These are phyloP conservation scores for Anhinga rufa DNA, from an alignment of 2,113 vertebrate species.

Conservation along the genomic window DNA sequence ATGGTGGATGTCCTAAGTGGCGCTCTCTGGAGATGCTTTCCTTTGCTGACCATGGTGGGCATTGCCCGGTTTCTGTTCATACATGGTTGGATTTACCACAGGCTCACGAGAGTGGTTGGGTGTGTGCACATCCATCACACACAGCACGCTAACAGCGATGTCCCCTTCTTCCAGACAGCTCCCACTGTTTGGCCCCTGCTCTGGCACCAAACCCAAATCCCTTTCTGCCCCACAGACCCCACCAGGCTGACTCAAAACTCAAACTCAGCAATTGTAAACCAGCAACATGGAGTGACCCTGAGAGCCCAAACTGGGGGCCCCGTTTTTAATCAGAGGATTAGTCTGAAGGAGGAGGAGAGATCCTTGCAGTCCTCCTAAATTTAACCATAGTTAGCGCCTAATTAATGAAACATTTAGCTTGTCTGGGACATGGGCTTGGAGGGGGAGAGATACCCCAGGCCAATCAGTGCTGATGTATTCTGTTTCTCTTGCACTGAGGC, in stretches of 20 bases:
- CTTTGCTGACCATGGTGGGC: not conserved
- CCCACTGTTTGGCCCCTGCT: not conserved
- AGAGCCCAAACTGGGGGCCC: not conserved
- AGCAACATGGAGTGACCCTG: not conserved
- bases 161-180: not conserved
- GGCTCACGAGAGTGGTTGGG: rapidly evolving
- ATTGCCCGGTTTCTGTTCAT: not conserved
- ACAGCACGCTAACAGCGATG: rapidly evolving
- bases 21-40: not conserved
- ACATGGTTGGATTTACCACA: rapidly evolving
- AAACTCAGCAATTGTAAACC: not conserved
- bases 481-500: conserved; percentile 36
- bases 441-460: conserved; percentile 25
- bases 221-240: not conserved
- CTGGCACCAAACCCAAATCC: not conserved
- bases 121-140: not conserved
- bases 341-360: not conserved
- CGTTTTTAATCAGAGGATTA: conserved; percentile 8
- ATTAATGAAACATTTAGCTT: conserved; percentile 62
- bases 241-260: not conserved
- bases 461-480: conserved; percentile 27
- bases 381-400: conserved; percentile 40
- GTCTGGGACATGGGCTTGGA: conserved; percentile 36
- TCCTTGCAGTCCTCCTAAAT: conserved; percentile 29
- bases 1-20: rapidly evolving